phyloP scores from a whole-genome alignment of 2,888 invertebrate species.

The Cephonodes hylas region DNA sequence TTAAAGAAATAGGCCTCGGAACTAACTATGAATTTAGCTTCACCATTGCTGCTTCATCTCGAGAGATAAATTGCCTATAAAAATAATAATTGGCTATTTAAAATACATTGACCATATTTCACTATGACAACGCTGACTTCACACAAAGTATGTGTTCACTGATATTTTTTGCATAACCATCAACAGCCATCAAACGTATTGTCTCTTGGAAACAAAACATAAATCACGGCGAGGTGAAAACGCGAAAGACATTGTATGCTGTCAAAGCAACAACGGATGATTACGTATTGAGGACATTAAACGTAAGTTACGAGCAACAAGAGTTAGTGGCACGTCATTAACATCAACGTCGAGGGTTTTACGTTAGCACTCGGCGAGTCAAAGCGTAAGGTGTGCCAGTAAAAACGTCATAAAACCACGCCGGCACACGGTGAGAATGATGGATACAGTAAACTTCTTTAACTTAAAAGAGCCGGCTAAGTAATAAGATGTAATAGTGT shows the following conservation, averaged over 20 bases:
- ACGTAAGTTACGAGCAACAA: not conserved
- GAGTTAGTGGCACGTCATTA: not conserved
- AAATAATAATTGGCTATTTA: no score
- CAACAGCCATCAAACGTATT: no score
- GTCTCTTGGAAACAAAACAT: no score
- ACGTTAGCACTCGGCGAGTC: not conserved
- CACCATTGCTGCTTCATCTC: no score
- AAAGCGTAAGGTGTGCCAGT: not conserved
- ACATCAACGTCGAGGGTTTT: not conserved
- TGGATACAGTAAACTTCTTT: no score
- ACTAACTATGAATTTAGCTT: no score
- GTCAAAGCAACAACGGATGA: not conserved
- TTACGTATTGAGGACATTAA: not conserved
- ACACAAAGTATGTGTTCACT: no score
- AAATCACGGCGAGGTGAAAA: not conserved
- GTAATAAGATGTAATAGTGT: not conserved
- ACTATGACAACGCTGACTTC: no score
- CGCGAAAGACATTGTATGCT: not conserved
- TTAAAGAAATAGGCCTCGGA: not conserved
- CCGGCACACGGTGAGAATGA: no score
- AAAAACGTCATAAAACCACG: not conserved
- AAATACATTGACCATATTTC: no score
- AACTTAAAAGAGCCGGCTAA: not conserved
- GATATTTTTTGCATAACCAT: no score
- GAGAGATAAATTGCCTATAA: no score